Percentiles rank a stretch among this genome's conserved stretches.
phyloP scores from a whole-genome alignment of 2,797 vertebrate genomes.

The Channallabes apus region DNA sequence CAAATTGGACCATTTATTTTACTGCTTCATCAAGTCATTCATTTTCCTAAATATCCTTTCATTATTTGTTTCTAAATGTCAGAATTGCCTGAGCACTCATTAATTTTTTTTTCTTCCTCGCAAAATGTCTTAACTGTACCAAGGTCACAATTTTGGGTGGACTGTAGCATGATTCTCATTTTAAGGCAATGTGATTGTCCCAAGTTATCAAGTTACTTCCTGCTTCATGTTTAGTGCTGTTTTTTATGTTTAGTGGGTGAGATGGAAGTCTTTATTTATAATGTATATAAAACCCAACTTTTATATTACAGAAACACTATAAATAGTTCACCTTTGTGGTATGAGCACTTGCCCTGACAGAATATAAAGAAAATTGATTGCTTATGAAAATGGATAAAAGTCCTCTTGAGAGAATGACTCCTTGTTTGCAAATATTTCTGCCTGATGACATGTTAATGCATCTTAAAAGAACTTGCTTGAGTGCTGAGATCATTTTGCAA shows the following conservation, averaged over 20 bases:
- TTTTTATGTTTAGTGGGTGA: background rate
- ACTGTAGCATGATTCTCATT: background rate
- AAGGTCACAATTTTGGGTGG: background rate
- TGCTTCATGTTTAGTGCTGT: background rate
- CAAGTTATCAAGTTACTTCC: background rate
- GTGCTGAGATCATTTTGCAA: background rate
- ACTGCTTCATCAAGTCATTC: background rate
- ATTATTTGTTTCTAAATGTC: background rate
- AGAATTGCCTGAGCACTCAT: background rate
- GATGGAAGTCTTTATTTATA: background rate
- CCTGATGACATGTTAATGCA: background rate
- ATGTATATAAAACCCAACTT: background rate
- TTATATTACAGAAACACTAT: background rate
- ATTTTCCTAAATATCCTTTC: background rate
- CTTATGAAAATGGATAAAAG: background rate
- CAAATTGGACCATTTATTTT: conserved; percentile 5
- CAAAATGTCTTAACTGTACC: background rate
- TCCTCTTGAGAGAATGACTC: background rate
- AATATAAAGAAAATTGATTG: background rate
- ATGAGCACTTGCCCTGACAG: background rate
- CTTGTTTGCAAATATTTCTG: background rate
- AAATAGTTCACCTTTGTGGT: background rate
- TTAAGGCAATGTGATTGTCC: background rate
- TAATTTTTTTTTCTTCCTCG: background rate
- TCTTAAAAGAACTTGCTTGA: background rate